phyloP scores from a whole-genome alignment of 2,113 vertebrate genomes.

The Hemibagrus wyckioides region DNA sequence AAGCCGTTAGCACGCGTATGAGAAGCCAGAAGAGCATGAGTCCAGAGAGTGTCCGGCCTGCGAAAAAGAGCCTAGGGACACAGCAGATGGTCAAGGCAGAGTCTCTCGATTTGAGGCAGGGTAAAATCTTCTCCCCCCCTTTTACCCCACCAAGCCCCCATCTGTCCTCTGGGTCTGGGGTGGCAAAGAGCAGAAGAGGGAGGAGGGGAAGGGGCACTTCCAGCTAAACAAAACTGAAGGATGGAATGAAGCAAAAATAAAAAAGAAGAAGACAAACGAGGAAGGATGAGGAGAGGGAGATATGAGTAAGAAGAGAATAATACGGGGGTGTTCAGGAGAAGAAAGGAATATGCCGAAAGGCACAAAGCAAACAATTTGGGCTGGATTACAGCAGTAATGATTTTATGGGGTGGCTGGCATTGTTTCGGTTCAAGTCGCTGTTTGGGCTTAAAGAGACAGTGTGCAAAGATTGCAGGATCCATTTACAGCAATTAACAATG shows the following conservation, averaged over 20 bases:
- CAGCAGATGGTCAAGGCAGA: conserved; percentile 76
- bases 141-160: conserved; percentile 67
- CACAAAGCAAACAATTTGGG: conserved; percentile 53
- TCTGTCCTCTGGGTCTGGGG: conserved; percentile 70
- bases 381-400: conserved; percentile 51
- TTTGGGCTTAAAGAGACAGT: conserved; percentile 18
- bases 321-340: conserved; percentile 56
- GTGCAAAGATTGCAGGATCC: conserved; percentile 3
- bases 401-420: conserved; percentile 58
- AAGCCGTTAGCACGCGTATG: neutral
- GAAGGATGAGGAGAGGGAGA: conserved; percentile 32
- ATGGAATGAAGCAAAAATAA: conserved; percentile 4
- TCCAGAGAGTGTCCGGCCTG: conserved; percentile 14
- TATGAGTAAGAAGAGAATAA: conserved; percentile 57
- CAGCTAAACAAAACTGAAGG: conserved; percentile 17
- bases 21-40: conserved; percentile 14
- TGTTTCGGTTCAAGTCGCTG: conserved; percentile 48
- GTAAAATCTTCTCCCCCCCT: conserved; percentile 66
- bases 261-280: conserved; percentile 43
- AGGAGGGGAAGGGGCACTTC: conserved; percentile 22
- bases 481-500: conserved; percentile 39
- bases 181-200: conserved; percentile 61
- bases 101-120: conserved; percentile 70
- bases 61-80: conserved; percentile 41
- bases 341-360: conserved; percentile 51